A percentile compares a stretch with the other conserved stretches of the same genome.
Evolutionary conservation across 2,797 vertebrate genomes (phyloP).

Genomic region (Buphagus erythrorhynchus): DNA sequence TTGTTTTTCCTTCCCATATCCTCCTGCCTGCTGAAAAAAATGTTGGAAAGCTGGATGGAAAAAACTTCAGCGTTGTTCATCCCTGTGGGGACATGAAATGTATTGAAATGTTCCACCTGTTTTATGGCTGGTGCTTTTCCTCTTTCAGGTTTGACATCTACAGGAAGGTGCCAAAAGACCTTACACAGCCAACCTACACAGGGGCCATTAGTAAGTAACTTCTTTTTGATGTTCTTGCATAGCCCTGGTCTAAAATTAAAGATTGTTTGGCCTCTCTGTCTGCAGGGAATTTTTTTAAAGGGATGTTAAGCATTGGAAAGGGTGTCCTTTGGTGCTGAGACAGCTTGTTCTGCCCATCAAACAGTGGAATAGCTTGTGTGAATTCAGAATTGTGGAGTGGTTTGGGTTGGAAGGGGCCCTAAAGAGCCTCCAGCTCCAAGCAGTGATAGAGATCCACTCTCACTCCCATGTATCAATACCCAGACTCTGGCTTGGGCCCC

Average conservation of each 20-base stretch:
- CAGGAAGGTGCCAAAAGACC: constrained; percentile 99
- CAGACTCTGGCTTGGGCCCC: background rate
- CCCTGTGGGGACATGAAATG: background rate
- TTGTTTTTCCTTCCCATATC: constrained; percentile 18
- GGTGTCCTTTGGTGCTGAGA: background rate
- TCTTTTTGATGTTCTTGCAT: background rate
- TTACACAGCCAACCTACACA: constrained; percentile 98
- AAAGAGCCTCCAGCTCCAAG: background rate
- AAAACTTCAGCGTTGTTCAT: background rate
- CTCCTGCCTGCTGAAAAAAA: constrained; percentile 27
- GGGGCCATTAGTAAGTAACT: constrained; percentile 96
- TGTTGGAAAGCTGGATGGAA: constrained; percentile 54
- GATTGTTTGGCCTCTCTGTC: background rate
- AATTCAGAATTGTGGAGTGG: background rate
- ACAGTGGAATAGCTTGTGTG: background rate
- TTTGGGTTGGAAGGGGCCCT: background rate
- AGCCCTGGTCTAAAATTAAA: constrained; percentile 37
- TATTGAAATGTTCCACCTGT: background rate
- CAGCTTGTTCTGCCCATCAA: background rate
- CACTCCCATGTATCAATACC: background rate
- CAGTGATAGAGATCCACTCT: background rate
- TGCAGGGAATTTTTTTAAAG: background rate
- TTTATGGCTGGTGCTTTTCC: constrained; percentile 56
- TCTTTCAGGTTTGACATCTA: constrained; percentile 96
- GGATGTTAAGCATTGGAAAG: background rate